Evolutionary conservation across 2,888 invertebrate species (phyloP), one percentile per base, ranked within the genome.

Genomic region (Lathronympha strigana): DNA sequence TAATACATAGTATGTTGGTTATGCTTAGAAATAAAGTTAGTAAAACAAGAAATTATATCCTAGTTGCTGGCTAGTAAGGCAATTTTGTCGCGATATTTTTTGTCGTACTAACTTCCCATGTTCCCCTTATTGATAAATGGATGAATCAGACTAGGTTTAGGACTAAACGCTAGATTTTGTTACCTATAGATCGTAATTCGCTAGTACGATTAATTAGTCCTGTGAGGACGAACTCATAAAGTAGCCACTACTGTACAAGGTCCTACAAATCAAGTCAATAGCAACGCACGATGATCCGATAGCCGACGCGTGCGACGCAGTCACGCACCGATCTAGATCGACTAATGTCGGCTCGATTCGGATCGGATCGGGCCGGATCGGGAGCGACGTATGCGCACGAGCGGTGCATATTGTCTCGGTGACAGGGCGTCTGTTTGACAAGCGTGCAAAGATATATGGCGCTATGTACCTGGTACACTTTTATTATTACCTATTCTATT

Each of bases 281-380:
- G 50, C 31, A 17, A 49, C 45, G 36, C 38, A 45, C 36, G 54
- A 47, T 64, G 45, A 28, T 17, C 15, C 49, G 66, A 66, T 61
- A 61, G 9, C 36, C 23, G 54, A 76, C 83, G 82, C 84, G 82
- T 81, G 83, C 81, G 79, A 76, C 67, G 62, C 70, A 70, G 76
- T 79, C 80, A 79, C 81, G 80, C 76, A 70, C 61, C 61, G 74
- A 71, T 71, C 70, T 64, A 67, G 70, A 72, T 72, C 71, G 63
- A 55, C 67, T 54, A 72, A 73, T 74, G 67, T 60, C 61, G 45
- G 60, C 63, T 45, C 21, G 55, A 63, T 55, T 55, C 55, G 23
- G 47, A 45, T 45, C 45, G 21, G 40, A 17, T 43, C 43, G 40
- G 23, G 11, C 23, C 55, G 36, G 45, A 45, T 31, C 45, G 43